Evolutionary conservation across 2,888 invertebrate genomes (phyloP).

Genomic region (Ormyrus rosae): DNA sequence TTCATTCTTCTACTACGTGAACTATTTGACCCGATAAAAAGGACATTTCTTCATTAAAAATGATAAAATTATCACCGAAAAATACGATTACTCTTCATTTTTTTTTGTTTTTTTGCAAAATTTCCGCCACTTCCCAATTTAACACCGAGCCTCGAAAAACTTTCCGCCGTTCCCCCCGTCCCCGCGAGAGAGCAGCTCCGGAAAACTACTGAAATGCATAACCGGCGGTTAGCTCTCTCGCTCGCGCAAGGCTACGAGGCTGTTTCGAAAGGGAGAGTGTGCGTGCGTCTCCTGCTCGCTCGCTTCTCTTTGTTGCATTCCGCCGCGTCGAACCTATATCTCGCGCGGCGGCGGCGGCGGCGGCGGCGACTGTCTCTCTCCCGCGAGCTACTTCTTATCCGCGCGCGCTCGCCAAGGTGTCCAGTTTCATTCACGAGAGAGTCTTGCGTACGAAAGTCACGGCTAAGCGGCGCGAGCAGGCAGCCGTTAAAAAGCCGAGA

Average conservation of each 20-base stretch:
- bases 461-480: slow-evolving; percentile 57
- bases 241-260: neutral
- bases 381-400: neutral
- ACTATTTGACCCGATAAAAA: no score
- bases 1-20: no score
- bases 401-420: slow-evolving; percentile 58
- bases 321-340: slow-evolving; percentile 59
- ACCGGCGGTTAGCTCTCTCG: neutral
- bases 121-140: no score
- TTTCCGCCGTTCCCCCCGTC: no score
- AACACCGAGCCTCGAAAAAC: no score
- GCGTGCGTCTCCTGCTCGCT: neutral
- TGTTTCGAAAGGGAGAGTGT: slow-evolving; percentile 51
- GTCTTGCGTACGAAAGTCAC: slow-evolving; percentile 59
- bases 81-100: no score
- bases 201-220: neutral
- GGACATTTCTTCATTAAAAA: no score
- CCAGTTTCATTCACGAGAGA: slow-evolving; percentile 67
- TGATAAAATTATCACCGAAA: no score
- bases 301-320: slow-evolving; percentile 67
- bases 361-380: slow-evolving; percentile 2
- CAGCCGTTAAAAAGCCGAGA: slow-evolving; percentile 13
- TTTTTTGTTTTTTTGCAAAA: no score
- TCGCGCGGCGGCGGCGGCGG: slow-evolving; percentile 1
- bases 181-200: no score